phyloP scores from a whole-genome alignment of 1,140 invertebrate genomes.

The Pseudobourletiella spinata region DNA sequence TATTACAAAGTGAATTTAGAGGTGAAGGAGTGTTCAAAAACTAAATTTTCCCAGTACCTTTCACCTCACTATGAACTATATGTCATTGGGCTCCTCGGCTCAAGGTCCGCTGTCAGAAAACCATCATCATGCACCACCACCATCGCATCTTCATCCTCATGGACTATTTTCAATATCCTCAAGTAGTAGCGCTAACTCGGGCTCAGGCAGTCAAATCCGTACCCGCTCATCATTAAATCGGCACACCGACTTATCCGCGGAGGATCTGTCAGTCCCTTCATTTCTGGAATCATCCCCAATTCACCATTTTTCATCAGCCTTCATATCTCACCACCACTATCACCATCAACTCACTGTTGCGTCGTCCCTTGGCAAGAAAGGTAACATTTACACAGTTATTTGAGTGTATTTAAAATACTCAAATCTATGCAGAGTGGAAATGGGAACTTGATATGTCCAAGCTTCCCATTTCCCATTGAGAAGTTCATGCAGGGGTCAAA shows the following conservation, averaged over 20 bases:
- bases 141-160: conserved; percentile 14
- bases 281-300: conserved; percentile 19
- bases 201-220: not conserved
- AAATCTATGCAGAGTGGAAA: too few species aligned
- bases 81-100: conserved; percentile 18
- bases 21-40: not conserved
- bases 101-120: conserved; percentile 9
- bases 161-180: conserved; percentile 12
- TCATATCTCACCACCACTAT: conserved; percentile 24
- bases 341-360: conserved; percentile 8
- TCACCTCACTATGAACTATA: conserved; percentile 27
- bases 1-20: not conserved
- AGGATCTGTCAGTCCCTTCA: conserved; percentile 18
- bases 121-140: conserved; percentile 9
- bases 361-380: not conserved
- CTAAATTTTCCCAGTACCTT: not conserved
- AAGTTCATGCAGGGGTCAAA: too few species aligned
- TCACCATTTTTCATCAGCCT: conserved; percentile 23
- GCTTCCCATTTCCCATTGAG: too few species aligned
- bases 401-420: too few species aligned
- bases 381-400: too few species aligned
- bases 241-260: conserved; percentile 9
- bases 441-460: too few species aligned
- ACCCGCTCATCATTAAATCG: not conserved
- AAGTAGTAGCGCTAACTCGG: conserved; percentile 1